These are phyloP conservation scores for Diarsia brunnea DNA, from an alignment of 2,888 invertebrate species.

Conservation along the genomic window DNA sequence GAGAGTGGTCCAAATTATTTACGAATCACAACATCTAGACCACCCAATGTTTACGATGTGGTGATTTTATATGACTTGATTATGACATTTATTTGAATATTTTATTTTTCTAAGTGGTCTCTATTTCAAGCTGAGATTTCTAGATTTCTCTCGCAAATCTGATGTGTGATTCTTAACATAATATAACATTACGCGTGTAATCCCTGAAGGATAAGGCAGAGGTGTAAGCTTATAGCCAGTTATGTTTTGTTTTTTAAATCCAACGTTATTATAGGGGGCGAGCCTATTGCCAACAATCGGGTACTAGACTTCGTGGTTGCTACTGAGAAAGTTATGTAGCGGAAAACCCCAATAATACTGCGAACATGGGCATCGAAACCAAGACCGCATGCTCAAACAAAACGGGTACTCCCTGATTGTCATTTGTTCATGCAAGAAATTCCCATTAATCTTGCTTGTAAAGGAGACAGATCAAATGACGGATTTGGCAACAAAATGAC, in stretches of 20 bases:
- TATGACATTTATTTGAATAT: slow-evolving; percentile 34
- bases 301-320: background rate
- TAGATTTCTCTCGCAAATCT: slow-evolving; percentile 10
- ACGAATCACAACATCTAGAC: slow-evolving; percentile 58
- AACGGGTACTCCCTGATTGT: background rate
- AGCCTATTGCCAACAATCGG: background rate
- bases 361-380: background rate
- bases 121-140: background rate
- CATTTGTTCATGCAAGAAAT: background rate
- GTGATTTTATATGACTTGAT: slow-evolving; percentile 44
- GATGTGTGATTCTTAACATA: background rate
- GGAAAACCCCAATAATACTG: background rate
- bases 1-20: slow-evolving; percentile 37
- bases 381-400: background rate
- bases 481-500: slow-evolving; percentile 33
- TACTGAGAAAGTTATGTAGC: background rate
- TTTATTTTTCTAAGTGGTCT: slow-evolving; percentile 3
- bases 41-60: slow-evolving; percentile 61
- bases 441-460: background rate
- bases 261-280: background rate
- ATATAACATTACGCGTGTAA: background rate
- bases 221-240: background rate
- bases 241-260: background rate
- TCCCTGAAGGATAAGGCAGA: background rate
- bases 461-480: slow-evolving; percentile 12